Evolutionary conservation across 2,113 vertebrate genomes (phyloP), one percentile per base, ranked within the genome.

Genomic region (Melozone crissalis): DNA sequence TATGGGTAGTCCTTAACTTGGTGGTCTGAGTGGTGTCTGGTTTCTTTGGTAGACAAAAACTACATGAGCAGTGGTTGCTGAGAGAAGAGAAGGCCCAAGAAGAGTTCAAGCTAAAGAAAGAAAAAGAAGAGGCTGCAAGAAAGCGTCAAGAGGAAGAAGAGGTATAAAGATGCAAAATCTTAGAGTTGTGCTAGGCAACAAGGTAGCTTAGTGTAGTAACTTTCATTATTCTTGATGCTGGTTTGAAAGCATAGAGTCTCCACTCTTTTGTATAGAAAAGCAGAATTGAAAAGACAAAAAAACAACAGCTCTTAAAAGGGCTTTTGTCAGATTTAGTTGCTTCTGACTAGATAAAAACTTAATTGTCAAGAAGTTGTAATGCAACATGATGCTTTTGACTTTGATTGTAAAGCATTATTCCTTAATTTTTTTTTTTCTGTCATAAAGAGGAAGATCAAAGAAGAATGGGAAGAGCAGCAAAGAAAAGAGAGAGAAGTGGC

Each of bases 401-500:
- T 65, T 75, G 33, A 46, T 74, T 46, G 57, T 77, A 88, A 87
- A 91, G 43, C 27, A 51, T 54, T 81, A 24, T 93, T 74, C 51
- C 30, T 91, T 78, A 51, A 6, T 93, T 55, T 54, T 59, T 62
- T 20, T 66, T 66, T 79, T 86, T 66, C 67, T 66, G 16, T 95
- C 55, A 59, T 91, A 72, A 98, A 99, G 99, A 98, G 97, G 87
- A 98, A 98, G 93, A 98, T 99, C 96, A 99, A 98, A 96, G 99
- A 99, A 97, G 99, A 99, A 98, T 99, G 99, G 99, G 99, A 99
- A 95, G 98, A 98, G 52, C 98, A 99, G 76, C 99, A 99, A 97
- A 98, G 84, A 82, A 99, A 97, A 98, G 99, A 99, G 73, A 97
- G 96, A 96, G 98, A 99, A 78, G 98, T 97, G 55, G 98, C 97